Base-by-base conservation (phyloP, 2,888 invertebrate species). In the Pandemis corylana region DNA sequence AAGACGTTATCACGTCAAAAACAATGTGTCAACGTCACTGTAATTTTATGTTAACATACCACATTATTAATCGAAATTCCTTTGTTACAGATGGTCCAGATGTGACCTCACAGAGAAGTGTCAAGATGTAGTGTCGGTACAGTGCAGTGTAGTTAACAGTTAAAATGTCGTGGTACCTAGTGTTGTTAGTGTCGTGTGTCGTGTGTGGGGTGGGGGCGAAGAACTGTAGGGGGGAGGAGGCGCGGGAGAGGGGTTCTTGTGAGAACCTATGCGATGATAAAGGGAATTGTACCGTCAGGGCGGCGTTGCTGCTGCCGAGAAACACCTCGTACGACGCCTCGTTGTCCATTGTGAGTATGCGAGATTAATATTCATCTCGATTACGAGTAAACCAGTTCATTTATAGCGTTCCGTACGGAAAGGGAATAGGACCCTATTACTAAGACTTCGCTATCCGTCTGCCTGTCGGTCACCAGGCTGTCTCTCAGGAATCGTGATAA, bases 301-400 rank as follows among this genome's bases (percentile, higher is more conserved):
- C 96, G 0, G 96, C 96, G 2, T 90, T 97, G 28, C 89, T 97
- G 76, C 86, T 97, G 74, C 96, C 97, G 0, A 94, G 94, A 70
- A 95, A 95, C 81, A 90, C 93, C 41, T 86, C 87, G 0, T 95
- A 93, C 67, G 93, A 95, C 77, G 96, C 95, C 20, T 96, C 95
- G 73, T 87, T 95, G 84, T 89, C 92, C 13, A 94, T 88, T 80
- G 96, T 95, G 77, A 90, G 94, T 89, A 36, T 36, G 28, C 28
- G 28, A 36, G 4, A 36, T 2, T 36, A 36, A 36, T 2, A 28
- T 36, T 36, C 28, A 36, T 36, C 28, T 36, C 4, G 28, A 36
- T 36, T 36, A 36, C 0, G 28, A 36, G 28, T 36, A 36, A 36
- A 36, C 4, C 28, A 36, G 28, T 36, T 36, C 1, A 36, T 2